Evolutionary conservation across 64 coral and sea anemone genomes (phyloP), one percentile per base, ranked within the genome.

Genomic region (Pocillopora verrucosa): DNA sequence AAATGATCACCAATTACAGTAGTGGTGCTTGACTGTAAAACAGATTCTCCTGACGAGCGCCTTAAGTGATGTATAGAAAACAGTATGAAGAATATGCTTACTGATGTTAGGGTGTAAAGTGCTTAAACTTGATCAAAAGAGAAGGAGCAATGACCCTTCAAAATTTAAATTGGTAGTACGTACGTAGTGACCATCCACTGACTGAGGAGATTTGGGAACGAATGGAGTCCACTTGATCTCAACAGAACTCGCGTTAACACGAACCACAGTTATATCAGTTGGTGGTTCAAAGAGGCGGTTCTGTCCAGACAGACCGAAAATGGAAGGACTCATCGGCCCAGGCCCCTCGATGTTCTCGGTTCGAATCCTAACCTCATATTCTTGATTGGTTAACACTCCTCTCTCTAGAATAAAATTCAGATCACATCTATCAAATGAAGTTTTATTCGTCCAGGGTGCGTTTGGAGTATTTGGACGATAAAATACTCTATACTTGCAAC

Each of bases 301-400:
- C 72, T 92, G 90, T 26, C 90, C 90, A n/a, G 90, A 92, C 22
- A 77, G 84, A 56, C 37, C 34, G 16, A 41, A 68, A 64, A 92
- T 41, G 6, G 41, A 10, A 67, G 90, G 60, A 87, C 90, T 92
- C 11, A 16, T 59, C 25, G 82, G 90, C 17, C 90, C 90, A 61
- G 14, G 16, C 4, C 90, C 90, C 13, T 51, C 22, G 16, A 11
- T 24, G 74, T 87, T 92, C 19, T 78, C 36, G 0, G 79, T 41
- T 78, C 34, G 82, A 68, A 92, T 86, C 16, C 12, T 22, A 57
- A 85, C 22, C 68, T 72, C 20, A 11, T 85, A 85, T 20, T 25
- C 64, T 38, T 11, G 69, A 65, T 85, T 85, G 15, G 65, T 11
- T 22, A 5, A 11, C 13, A 72, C 34, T 56, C 34, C 20, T 12